Base-by-base conservation (phyloP, 1,140 invertebrate genomes). In the Drosophila pruinosa region DNA sequence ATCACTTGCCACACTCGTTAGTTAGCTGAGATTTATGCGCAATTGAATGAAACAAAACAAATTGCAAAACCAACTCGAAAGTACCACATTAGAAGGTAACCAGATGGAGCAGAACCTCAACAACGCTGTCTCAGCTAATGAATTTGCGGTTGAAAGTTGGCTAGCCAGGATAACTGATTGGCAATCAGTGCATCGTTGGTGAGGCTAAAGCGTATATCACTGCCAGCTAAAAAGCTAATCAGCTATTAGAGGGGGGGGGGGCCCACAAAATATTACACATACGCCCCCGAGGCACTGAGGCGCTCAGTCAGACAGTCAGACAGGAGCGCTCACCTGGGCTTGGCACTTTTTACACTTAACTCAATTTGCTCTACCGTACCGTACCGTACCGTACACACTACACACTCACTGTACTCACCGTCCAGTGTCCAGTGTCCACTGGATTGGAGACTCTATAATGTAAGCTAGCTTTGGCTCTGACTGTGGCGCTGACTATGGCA, bases 311-410 rank as follows among this genome's bases (percentile, higher is more conserved):
- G 24, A 36, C 17, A 43, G 21, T 14, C 3, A 12, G 34, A 15
- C 36, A 39, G n/a, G n/a, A 26, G 12, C 14, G 17, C 17, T 26
- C 17, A 48, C 7, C 59, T 64, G 54, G 48, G 21, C 31, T 61
- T 50, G 50, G 39, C 48, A 36, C 56, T 47, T 71, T 79, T 85
- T 79, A 75, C 67, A 69, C 79, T 85, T 75, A 75, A 85, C 75
- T 85, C 79, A 83, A 83, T 83, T 74, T 79, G 65, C 52, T 63
- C 41, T 57, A 36, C 43, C 47, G n/a, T n/a, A n/a, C n/a, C n/a
- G 19, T 8, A 43, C 7, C 41, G 21, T 8, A 43, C 61, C 7
- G 39, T 36, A 75, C 38, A 31, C 62, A 31, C 47, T n/a, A 50
- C 47, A 50, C 6, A 31, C 22, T 15, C 7, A 31, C 24, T n/a